phyloP scores from a whole-genome alignment of 2,113 vertebrate species.

The Physeter macrocephalus region DNA sequence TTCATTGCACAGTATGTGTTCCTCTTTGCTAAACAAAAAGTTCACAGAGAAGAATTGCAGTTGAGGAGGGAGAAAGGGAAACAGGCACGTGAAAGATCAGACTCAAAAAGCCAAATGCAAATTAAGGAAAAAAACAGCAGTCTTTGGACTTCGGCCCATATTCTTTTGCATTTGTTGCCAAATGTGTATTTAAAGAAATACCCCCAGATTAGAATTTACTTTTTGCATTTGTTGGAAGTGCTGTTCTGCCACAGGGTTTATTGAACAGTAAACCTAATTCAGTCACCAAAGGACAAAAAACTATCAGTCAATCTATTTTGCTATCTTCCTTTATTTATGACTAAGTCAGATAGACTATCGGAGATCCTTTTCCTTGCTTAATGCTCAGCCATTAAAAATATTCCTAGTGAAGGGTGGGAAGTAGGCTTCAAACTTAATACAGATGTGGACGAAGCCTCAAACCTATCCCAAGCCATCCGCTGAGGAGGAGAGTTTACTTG shows the following conservation, averaged over 20 bases:
- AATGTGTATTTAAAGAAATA: slow-evolving; percentile 54
- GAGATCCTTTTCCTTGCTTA: not conserved
- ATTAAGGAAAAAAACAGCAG: slow-evolving; percentile 46
- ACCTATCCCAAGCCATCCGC: not conserved
- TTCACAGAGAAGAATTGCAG: slow-evolving; percentile 40
- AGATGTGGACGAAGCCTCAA: not conserved
- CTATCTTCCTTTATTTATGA: slow-evolving; percentile 23
- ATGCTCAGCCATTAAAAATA: not conserved
- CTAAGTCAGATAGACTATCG: not conserved
- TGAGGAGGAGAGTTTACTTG: not conserved
- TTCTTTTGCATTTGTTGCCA: slow-evolving; percentile 17
- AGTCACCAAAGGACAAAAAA: not conserved
- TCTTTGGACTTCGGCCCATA: slow-evolving; percentile 21
- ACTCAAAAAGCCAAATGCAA: slow-evolving; percentile 63
- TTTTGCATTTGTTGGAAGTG: slow-evolving; percentile 31
- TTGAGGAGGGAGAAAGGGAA: not conserved
- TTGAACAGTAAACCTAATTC: slow-evolving; percentile 41
- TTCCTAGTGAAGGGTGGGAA: not conserved
- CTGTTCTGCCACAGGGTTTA: not conserved
- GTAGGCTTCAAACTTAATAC: not conserved
- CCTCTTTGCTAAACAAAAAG: slow-evolving; percentile 63
- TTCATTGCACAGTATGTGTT: slow-evolving; percentile 40
- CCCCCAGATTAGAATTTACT: slow-evolving; percentile 19
- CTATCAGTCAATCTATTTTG: not conserved
- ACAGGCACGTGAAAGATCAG: not conserved